Evolutionary conservation across 2,113 vertebrate genomes (phyloP).

Genomic region (Catagonus wagneri): DNA sequence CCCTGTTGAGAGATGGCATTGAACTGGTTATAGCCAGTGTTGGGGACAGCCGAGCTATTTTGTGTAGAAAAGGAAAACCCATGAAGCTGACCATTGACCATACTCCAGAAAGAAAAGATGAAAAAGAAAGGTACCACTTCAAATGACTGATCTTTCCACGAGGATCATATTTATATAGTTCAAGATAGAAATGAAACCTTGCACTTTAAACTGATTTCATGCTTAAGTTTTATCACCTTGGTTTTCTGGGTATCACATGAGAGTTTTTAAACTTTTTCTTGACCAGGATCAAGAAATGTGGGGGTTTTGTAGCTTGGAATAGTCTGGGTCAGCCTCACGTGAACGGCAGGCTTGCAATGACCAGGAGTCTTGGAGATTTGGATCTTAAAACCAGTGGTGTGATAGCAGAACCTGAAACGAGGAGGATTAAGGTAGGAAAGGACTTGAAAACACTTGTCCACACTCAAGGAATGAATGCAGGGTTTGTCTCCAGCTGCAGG

Average conservation of each 20-base stretch:
- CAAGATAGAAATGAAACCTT: not conserved
- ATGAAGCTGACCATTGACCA: slow-evolving; percentile 97
- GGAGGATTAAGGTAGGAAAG: slow-evolving; percentile 89
- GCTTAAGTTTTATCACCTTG: not conserved
- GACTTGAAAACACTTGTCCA: not conserved
- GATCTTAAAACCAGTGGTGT: slow-evolving; percentile 96
- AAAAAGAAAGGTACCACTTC: slow-evolving; percentile 94
- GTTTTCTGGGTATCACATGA: not conserved
- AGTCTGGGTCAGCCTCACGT: slow-evolving; percentile 97
- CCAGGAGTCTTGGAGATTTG: slow-evolving; percentile 97
- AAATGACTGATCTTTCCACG: not conserved
- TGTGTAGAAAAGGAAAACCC: slow-evolving; percentile 97
- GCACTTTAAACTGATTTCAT: slow-evolving; percentile 41
- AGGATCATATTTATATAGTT: not conserved
- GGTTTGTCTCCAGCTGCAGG: not conserved
- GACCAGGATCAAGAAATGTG: slow-evolving; percentile 94
- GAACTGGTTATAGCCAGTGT: slow-evolving; percentile 98
- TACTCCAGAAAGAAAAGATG: slow-evolving; percentile 97
- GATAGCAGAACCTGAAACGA: slow-evolving; percentile 97
- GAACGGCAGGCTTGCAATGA: slow-evolving; percentile 98
- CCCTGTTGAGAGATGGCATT: slow-evolving; percentile 95
- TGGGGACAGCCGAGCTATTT: slow-evolving; percentile 97
- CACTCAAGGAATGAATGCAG: not conserved
- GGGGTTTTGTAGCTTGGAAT: slow-evolving; percentile 97
- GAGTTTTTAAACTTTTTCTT: slow-evolving; percentile 40